Evolutionary conservation across 1,140 invertebrate species (phyloP).

Genomic region (Neodiprion virginianus): DNA sequence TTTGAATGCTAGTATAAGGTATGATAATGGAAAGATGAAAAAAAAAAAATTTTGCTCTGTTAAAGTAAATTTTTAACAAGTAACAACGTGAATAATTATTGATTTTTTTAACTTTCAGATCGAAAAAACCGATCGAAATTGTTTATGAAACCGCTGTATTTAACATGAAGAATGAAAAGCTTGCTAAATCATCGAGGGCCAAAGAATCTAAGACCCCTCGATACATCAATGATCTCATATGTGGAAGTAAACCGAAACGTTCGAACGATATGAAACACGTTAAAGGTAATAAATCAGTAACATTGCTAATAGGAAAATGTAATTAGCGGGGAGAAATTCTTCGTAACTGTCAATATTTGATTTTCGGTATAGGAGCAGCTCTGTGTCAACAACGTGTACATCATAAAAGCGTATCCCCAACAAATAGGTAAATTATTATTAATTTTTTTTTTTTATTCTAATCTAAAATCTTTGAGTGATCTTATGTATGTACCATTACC

Average conservation of each 20-base stretch:
- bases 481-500: background rate
- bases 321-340: background rate
- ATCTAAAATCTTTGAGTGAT: background rate
- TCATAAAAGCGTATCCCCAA: constrained; percentile 22
- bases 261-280: constrained; percentile 34
- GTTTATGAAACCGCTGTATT: constrained; percentile 50
- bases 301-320: background rate
- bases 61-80: background rate
- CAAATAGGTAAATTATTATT: constrained; percentile 16
- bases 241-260: constrained; percentile 41
- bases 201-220: constrained; percentile 37
- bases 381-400: constrained; percentile 8
- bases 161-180: constrained; percentile 52
- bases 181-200: constrained; percentile 36
- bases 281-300: constrained; percentile 29
- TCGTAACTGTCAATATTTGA: background rate
- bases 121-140: constrained; percentile 48
- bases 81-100: no score
- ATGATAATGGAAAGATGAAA: background rate
- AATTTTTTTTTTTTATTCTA: constrained; percentile 3
- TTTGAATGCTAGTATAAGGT: background rate
- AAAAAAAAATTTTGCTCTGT: background rate
- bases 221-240: constrained; percentile 49
- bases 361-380: background rate
- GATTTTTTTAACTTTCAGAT: constrained; percentile 25